Evolutionary conservation across 30 jellyfish, hydroid and myxozoan genomes (phyloP).

Genomic region (Hydractinia echinata): DNA sequence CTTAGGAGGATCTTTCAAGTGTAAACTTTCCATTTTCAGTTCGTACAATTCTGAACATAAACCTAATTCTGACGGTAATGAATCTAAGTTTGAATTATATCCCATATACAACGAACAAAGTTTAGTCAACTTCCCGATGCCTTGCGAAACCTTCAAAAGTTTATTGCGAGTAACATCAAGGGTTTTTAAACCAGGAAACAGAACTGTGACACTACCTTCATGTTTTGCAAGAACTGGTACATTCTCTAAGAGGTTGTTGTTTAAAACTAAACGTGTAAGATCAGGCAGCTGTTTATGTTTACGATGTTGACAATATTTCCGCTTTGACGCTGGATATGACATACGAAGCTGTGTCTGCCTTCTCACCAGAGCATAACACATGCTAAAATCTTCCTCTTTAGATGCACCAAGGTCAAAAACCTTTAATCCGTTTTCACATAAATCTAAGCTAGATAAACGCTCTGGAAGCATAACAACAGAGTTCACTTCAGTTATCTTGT

Average conservation of each 20-base stretch:
- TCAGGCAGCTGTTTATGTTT: constrained; percentile 50
- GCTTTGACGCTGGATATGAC: not conserved
- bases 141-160: constrained; percentile 50
- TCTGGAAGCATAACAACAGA: constrained; percentile 34
- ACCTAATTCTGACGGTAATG: constrained; percentile 81
- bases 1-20: constrained; percentile 60
- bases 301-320: constrained; percentile 63
- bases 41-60: constrained; percentile 60
- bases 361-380: constrained; percentile 24
- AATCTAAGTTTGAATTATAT: constrained; percentile 44
- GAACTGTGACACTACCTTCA: constrained; percentile 20
- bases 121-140: constrained; percentile 58
- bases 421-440: constrained; percentile 12
- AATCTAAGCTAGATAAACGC: constrained; percentile 19
- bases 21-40: constrained; percentile 47
- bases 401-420: constrained; percentile 13
- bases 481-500: constrained; percentile 32
- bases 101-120: constrained; percentile 35
- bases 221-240: not conserved
- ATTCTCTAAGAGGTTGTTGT: constrained; percentile 45
- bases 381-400: not conserved
- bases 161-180: constrained; percentile 49
- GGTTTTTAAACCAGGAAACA: constrained; percentile 52
- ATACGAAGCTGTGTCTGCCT: constrained; percentile 10
- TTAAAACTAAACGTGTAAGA: constrained; percentile 42